phyloP scores from a whole-genome alignment of 2,888 invertebrate genomes.

The Odontothrips loti region DNA sequence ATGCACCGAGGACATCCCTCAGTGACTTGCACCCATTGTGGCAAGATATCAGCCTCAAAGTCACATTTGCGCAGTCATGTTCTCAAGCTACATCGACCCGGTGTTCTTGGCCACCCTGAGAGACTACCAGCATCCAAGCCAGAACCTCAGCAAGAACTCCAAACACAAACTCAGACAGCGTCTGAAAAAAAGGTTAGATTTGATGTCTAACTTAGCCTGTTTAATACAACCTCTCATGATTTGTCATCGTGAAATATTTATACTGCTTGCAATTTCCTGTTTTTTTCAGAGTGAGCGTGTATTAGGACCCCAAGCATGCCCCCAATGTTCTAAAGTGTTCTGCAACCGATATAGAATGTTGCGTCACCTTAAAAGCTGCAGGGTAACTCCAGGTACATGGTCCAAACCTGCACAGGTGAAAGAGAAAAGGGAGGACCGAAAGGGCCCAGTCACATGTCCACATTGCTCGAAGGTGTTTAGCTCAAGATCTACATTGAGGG shows the following conservation, averaged over 20 bases:
- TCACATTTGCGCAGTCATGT: constrained; percentile 56
- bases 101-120: not conserved
- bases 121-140: not conserved
- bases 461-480: constrained; percentile 55
- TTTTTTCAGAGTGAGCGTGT: not conserved
- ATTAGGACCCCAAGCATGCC: constrained; percentile 1
- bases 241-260: not conserved
- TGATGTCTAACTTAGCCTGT: no score
- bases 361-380: not conserved
- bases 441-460: constrained; percentile 48
- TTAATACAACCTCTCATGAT: no score
- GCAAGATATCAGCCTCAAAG: constrained; percentile 56
- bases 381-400: not conserved
- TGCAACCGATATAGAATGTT: not conserved
- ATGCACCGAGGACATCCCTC: constrained; percentile 57
- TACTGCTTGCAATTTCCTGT: not conserved
- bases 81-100: constrained; percentile 44
- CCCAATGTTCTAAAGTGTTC: constrained; percentile 3
- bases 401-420: not conserved
- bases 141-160: no score
- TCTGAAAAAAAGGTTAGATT: not conserved
- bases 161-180: not conserved
- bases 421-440: not conserved
- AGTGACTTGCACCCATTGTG: constrained; percentile 56
- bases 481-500: constrained; percentile 50